These are phyloP conservation scores for Arothron firmamentum DNA, from an alignment of 2,113 vertebrate species.

Conservation along the genomic window DNA sequence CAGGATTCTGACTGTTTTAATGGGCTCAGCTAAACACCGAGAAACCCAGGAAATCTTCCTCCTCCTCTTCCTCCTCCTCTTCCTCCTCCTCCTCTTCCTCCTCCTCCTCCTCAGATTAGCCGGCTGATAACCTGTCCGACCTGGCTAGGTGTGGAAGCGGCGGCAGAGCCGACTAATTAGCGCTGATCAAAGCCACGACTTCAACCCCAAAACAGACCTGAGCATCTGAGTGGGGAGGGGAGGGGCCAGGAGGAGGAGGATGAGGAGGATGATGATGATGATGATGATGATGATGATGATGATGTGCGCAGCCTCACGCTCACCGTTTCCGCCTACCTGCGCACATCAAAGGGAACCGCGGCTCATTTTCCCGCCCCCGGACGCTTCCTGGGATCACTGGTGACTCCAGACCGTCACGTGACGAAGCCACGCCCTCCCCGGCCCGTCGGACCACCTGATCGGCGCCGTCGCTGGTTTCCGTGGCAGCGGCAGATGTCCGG, in stretches of 20 bases:
- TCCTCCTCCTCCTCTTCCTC: slow-evolving; percentile 83
- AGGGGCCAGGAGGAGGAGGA: slow-evolving; percentile 32
- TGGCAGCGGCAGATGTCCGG: slow-evolving; percentile 28
- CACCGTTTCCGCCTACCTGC: background rate
- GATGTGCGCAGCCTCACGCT: slow-evolving; percentile 44
- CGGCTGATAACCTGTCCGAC: slow-evolving; percentile 62
- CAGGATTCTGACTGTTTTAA: too few relatives aligned
- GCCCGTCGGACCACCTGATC: background rate
- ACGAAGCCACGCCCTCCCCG: too few relatives aligned
- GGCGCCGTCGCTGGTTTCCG: background rate
- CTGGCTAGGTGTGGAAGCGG: slow-evolving; percentile 72
- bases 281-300: slow-evolving; percentile 55
- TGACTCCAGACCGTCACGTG: too few relatives aligned
- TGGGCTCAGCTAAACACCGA: too few relatives aligned
- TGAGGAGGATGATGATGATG: slow-evolving; percentile 12
- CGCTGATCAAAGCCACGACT: slow-evolving; percentile 73
- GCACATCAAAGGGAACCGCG: background rate
- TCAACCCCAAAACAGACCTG: slow-evolving; percentile 81
- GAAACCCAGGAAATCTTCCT: too few relatives aligned
- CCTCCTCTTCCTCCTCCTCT: slow-evolving; percentile 78
- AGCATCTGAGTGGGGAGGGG: slow-evolving; percentile 67
- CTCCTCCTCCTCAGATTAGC: slow-evolving; percentile 79
- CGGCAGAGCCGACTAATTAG: slow-evolving; percentile 76
- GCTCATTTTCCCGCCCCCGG: background rate
- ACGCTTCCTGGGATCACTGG: too few relatives aligned